These are phyloP conservation scores for Acutogordius australiensis DNA, from an alignment of 2,888 invertebrate species.

Conservation along the genomic window DNA sequence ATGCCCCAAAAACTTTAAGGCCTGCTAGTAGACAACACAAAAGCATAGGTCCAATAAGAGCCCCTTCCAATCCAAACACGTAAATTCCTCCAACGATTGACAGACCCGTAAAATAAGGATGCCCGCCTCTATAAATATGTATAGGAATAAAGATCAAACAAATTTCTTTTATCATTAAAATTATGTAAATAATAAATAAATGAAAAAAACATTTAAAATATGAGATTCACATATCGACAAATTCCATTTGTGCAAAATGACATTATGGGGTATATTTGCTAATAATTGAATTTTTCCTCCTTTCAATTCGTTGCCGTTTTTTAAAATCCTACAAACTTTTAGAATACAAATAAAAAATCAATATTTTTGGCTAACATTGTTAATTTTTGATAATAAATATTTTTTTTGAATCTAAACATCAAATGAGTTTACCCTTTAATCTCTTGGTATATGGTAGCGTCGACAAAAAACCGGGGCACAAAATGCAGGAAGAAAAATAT, in stretches of 20 bases:
- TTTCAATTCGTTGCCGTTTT: too few relatives aligned
- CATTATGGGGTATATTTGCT: too few relatives aligned
- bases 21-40: constrained; percentile 74
- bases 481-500: constrained; percentile 52
- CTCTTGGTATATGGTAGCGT: constrained; percentile 78
- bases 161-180: not conserved
- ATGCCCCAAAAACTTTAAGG: constrained; percentile 36
- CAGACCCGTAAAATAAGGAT: constrained; percentile 78
- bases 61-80: constrained; percentile 80
- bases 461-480: constrained; percentile 61
- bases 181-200: not conserved
- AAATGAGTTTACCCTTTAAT: constrained; percentile 61
- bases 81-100: constrained; percentile 92
- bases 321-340: too few relatives aligned
- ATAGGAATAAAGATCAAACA: not conserved
- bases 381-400: too few relatives aligned
- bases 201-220: not conserved
- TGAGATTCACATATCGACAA: not conserved
- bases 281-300: too few relatives aligned
- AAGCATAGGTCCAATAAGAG: constrained; percentile 73
- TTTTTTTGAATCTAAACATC: too few relatives aligned
- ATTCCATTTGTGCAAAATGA: too few relatives aligned
- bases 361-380: too few relatives aligned
- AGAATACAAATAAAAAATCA: too few relatives aligned
- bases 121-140: constrained; percentile 40